These are phyloP conservation scores for Bombus turneri DNA, from an alignment of 1,140 invertebrate species.

Conservation along the genomic window DNA sequence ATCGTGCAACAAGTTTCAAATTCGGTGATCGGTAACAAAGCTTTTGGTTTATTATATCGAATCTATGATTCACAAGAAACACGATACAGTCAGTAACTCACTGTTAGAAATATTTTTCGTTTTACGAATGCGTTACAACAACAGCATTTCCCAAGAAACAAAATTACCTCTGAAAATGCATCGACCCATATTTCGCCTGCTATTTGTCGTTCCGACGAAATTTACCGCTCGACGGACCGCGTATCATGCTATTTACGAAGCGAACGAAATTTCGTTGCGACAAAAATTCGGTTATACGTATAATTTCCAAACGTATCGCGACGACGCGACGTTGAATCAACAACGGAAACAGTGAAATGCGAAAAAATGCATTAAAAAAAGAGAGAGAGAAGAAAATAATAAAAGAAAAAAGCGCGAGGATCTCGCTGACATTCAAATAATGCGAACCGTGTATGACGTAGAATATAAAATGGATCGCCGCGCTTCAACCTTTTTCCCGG, in stretches of 20 bases:
- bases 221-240: constrained; percentile 17
- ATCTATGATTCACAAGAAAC: no score
- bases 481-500: constrained; percentile 27
- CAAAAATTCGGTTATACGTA: constrained; percentile 26
- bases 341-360: constrained; percentile 3
- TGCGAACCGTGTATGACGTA: constrained; percentile 21
- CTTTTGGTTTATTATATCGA: no score
- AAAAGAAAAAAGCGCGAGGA: neutral
- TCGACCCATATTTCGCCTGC: neutral
- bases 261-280: constrained; percentile 11
- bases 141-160: neutral
- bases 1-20: no score
- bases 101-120: neutral
- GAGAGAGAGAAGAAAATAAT: neutral
- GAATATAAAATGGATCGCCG: constrained; percentile 41
- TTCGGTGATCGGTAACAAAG: no score
- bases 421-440: constrained; percentile 39
- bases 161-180: neutral
- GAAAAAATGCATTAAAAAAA: neutral
- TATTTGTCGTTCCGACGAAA: neutral
- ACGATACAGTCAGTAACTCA: neutral
- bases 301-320: constrained; percentile 10
- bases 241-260: constrained; percentile 9
- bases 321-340: neutral
- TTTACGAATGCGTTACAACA: neutral